These are phyloP conservation scores for Catocala fraxini DNA, from an alignment of 2,888 invertebrate genomes.

Conservation along the genomic window DNA sequence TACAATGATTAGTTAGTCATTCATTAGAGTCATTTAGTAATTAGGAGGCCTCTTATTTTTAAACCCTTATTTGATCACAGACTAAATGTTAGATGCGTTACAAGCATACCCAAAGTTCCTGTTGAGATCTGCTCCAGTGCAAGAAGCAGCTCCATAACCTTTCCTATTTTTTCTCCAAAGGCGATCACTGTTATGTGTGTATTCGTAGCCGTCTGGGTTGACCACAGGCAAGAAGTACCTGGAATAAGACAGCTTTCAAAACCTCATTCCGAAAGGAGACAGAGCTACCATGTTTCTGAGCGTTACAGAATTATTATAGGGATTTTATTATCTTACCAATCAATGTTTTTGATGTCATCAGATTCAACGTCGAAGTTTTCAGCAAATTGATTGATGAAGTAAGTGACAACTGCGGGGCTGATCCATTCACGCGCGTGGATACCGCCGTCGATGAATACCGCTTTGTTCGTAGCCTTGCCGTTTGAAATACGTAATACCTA, in stretches of 20 bases:
- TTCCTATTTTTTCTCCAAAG: slow-evolving; percentile 94
- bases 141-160: slow-evolving; percentile 79
- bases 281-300: no score
- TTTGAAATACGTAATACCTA: slow-evolving; percentile 90
- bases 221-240: slow-evolving; percentile 92
- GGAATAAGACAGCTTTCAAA: slow-evolving; percentile 5
- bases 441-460: slow-evolving; percentile 93
- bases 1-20: no score
- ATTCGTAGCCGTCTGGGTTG: slow-evolving; percentile 96
- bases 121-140: slow-evolving; percentile 93
- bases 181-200: slow-evolving; percentile 92
- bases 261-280: not conserved
- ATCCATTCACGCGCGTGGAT: slow-evolving; percentile 98
- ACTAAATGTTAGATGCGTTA: no score
- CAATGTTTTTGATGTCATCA: slow-evolving; percentile 79
- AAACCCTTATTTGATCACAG: no score
- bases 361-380: slow-evolving; percentile 92
- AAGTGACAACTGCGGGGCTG: slow-evolving; percentile 93
- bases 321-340: slow-evolving; percentile 65
- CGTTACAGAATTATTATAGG: no score
- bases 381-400: slow-evolving; percentile 91
- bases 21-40: no score
- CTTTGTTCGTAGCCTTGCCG: slow-evolving; percentile 89
- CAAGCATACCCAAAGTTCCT: slow-evolving; percentile 92
- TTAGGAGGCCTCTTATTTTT: no score